Evolutionary conservation across 2,797 vertebrate genomes (phyloP).

Genomic region (Pelodytes ibericus): DNA sequence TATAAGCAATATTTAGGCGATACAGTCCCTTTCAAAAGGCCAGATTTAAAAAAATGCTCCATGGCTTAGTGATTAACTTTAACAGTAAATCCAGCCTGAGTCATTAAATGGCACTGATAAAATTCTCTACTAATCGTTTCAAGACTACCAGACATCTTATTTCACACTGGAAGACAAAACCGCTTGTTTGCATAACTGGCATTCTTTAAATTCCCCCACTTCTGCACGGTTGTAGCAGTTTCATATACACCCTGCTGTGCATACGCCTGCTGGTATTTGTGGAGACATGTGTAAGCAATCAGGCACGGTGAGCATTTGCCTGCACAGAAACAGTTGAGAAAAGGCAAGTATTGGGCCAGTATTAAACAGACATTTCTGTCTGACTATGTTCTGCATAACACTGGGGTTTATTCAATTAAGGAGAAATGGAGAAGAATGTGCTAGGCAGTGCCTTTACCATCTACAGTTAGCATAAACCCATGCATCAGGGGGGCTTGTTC

Average conservation of each 20-base stretch:
- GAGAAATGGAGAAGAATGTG: too few relatives aligned
- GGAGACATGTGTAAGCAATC: slow-evolving; percentile 51
- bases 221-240: slow-evolving; percentile 41
- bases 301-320: too few relatives aligned
- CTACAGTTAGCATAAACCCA: too few relatives aligned
- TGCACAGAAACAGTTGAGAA: slow-evolving; percentile 13
- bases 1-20: too few relatives aligned
- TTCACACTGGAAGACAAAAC: slow-evolving; percentile 48
- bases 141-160: slow-evolving; percentile 40
- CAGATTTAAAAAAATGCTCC: too few relatives aligned
- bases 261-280: slow-evolving; percentile 32
- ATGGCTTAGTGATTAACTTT: neutral
- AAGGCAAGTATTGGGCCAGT: slow-evolving; percentile 6
- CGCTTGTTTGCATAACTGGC: slow-evolving; percentile 54
- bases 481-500: too few relatives aligned
- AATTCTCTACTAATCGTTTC: slow-evolving; percentile 40
- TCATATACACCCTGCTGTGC: slow-evolving; percentile 48
- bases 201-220: slow-evolving; percentile 51
- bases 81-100: slow-evolving; percentile 10
- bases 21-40: too few relatives aligned
- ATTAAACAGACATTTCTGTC: neutral
- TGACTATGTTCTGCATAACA: too few relatives aligned
- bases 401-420: too few relatives aligned
- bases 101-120: slow-evolving; percentile 26
- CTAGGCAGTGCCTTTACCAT: too few relatives aligned